Conservation (phyloP, 2,888 invertebrate genomes). For the Agriopis leucophaearia region DNA sequence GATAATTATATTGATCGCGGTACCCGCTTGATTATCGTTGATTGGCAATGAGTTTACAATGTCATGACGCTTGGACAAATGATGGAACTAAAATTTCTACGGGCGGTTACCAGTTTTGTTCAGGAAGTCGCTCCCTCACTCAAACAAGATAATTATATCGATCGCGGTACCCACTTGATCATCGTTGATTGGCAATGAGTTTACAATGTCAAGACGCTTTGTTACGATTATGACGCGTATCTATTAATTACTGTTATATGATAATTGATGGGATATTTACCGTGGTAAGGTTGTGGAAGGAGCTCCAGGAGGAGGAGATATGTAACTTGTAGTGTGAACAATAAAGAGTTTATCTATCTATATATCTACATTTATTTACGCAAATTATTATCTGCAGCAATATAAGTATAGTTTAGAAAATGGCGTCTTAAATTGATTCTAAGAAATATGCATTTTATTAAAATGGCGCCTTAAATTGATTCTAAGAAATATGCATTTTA, state of each 20-base stretch:
- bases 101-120: not conserved
- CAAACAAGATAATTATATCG: not conserved
- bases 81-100: not conserved
- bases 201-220: not conserved
- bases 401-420: not conserved
- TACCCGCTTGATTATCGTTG: conserved; percentile 14
- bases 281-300: too few species aligned
- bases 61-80: conserved; percentile 1
- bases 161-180: conserved; percentile 10
- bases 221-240: too few species aligned
- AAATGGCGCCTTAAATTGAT: not conserved
- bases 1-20: not conserved
- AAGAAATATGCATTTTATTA: not conserved
- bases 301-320: too few species aligned
- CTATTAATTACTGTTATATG: too few species aligned
- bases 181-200: conserved; percentile 17
- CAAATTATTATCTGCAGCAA: too few species aligned
- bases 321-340: too few species aligned
- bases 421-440: not conserved
- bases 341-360: too few species aligned
- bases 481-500: not conserved
- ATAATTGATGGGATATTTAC: too few species aligned
- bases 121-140: not conserved
- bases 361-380: too few species aligned
- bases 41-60: conserved; percentile 11